Percentiles rank a stretch among this genome's conserved stretches.
phyloP scores from a whole-genome alignment of 2,888 invertebrate species.

The Scelioninae gen. 2 region DNA sequence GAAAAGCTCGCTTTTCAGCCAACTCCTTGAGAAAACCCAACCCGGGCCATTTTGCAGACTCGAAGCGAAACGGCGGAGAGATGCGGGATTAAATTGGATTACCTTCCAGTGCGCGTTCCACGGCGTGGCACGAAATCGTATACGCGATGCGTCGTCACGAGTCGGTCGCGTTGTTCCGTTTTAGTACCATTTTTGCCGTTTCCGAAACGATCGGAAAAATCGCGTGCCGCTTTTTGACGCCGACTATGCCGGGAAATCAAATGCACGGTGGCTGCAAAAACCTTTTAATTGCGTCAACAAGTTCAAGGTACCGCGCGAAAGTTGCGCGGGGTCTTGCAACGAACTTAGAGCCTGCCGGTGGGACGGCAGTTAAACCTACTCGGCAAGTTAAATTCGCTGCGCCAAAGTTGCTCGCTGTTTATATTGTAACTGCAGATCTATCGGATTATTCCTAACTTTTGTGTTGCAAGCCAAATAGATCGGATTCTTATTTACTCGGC shows the following conservation, averaged over 20 bases:
- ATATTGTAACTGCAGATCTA: conserved; percentile 27
- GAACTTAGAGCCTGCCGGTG: conserved; percentile 13
- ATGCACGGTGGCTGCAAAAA: background rate
- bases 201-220: too few species aligned
- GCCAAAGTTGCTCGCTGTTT: conserved; percentile 30
- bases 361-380: conserved; percentile 38
- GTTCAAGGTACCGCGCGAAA: conserved; percentile 38
- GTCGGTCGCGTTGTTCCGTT: background rate
- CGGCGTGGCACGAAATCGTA: conserved; percentile 16
- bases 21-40: background rate
- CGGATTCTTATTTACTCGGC: conserved; percentile 32
- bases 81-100: conserved; percentile 27
- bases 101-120: conserved; percentile 12
- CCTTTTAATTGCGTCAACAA: conserved; percentile 43
- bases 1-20: too few species aligned
- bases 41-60: conserved; percentile 3
- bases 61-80: conserved; percentile 10
- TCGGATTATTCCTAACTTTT: conserved; percentile 38
- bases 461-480: conserved; percentile 25
- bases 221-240: too few species aligned
- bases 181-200: too few species aligned
- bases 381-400: conserved; percentile 43
- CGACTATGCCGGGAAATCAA: too few species aligned
- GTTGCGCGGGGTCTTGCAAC: conserved; percentile 31
- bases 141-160: conserved; percentile 10